These are phyloP conservation scores for Tragopan temminckii DNA, from an alignment of 2,797 vertebrate species.

Conservation along the genomic window DNA sequence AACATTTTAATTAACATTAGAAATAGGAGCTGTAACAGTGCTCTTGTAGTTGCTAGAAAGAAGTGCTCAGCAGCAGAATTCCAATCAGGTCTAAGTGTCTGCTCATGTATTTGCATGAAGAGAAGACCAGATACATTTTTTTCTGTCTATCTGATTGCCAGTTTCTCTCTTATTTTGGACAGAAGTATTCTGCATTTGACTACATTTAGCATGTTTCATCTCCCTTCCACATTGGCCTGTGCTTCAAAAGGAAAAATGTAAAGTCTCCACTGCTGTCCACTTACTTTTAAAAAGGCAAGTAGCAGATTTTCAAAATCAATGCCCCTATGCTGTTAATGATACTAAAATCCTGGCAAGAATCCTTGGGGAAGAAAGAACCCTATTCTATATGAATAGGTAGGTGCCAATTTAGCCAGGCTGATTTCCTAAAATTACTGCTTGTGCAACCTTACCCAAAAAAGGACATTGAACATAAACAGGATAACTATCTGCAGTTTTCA, in stretches of 20 bases:
- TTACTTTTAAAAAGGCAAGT: not conserved
- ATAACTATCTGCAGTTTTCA: not conserved
- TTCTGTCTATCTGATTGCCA: not conserved
- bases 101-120: not conserved
- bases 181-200: fast-evolving
- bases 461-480: not conserved
- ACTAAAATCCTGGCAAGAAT: not conserved
- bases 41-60: not conserved
- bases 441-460: not conserved
- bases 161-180: fast-evolving
- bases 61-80: not conserved
- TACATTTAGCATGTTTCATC: not conserved
- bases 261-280: not conserved
- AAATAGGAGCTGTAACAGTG: not conserved
- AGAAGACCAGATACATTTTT: not conserved
- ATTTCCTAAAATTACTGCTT: not conserved
- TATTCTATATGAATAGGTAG: not conserved
- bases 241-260: not conserved
- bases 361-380: not conserved
- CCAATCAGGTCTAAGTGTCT: not conserved
- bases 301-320: not conserved
- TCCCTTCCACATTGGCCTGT: not conserved
- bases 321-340: not conserved
- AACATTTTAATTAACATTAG: not conserved
- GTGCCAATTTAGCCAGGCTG: not conserved